phyloP scores from a whole-genome alignment of 2,113 vertebrate species.

The Malurus elegans region DNA sequence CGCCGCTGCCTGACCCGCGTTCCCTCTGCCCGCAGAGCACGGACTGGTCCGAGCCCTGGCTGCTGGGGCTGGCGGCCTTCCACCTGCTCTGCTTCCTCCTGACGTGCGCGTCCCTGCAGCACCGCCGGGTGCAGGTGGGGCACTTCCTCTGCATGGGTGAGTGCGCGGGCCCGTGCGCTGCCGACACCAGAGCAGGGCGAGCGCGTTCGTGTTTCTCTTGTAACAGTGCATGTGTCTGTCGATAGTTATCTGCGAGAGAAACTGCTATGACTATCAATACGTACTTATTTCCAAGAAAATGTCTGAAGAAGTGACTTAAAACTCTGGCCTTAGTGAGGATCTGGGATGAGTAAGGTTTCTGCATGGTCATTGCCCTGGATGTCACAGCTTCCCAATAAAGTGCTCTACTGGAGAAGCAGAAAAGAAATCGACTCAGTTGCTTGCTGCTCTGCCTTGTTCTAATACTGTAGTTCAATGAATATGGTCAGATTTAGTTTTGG shows the following conservation, averaged over 20 bases:
- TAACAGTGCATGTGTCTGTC: rapidly evolving
- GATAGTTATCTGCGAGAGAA: rapidly evolving
- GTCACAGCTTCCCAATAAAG: background rate
- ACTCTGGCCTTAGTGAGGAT: background rate
- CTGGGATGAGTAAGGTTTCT: background rate
- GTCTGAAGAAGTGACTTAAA: background rate
- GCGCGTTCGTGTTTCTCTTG: rapidly evolving
- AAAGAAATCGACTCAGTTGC: rapidly evolving
- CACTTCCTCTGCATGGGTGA: slow-evolving; percentile 90
- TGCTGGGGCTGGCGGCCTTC: slow-evolving; percentile 82
- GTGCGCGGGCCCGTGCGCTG: background rate
- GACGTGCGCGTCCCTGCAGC: slow-evolving; percentile 80
- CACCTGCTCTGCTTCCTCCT: slow-evolving; percentile 83
- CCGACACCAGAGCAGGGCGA: rapidly evolving
- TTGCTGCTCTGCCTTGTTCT: background rate
- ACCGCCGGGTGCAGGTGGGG: slow-evolving; percentile 83
- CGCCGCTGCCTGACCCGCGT: background rate
- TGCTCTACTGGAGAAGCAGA: background rate
- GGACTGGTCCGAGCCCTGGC: slow-evolving; percentile 94
- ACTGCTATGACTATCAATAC: rapidly evolving
- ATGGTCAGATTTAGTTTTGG: background rate
- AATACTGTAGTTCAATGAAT: background rate
- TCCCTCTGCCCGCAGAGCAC: slow-evolving; percentile 62
- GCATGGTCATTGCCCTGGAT: rapidly evolving
- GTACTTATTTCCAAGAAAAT: background rate